phyloP scores from a whole-genome alignment of 2,888 invertebrate species.

The Chymomyza caudatula region DNA sequence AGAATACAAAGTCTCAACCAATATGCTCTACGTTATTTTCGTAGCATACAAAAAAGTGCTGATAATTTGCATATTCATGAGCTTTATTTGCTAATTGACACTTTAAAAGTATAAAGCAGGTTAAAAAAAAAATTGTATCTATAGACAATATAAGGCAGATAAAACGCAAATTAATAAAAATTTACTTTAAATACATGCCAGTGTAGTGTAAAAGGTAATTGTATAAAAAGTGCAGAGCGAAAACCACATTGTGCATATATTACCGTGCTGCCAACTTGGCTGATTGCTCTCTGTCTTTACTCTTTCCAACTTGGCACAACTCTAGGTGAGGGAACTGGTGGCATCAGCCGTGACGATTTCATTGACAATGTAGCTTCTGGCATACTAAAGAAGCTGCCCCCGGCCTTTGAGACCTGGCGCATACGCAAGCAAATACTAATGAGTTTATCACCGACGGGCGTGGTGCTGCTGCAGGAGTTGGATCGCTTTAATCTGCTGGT shows the following conservation, averaged over 20 bases:
- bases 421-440: conserved; percentile 89
- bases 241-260: conserved; percentile 47
- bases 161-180: conserved; percentile 56
- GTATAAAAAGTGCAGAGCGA: conserved; percentile 2
- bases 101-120: conserved; percentile 8
- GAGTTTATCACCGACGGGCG: conserved; percentile 88
- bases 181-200: conserved; percentile 19
- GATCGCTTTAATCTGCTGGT: conserved; percentile 92
- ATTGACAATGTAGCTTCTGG: conserved; percentile 89
- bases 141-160: conserved; percentile 30
- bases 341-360: conserved; percentile 91
- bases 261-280: conserved; percentile 31
- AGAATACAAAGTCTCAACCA: no score
- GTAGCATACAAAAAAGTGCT: conserved; percentile 25
- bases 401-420: conserved; percentile 87
- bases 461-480: conserved; percentile 92
- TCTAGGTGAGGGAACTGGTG: conserved; percentile 83
- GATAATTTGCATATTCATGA: conserved; percentile 66
- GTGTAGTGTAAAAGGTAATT: conserved; percentile 13
- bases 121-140: conserved; percentile 25
- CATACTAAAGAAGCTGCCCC: conserved; percentile 87
- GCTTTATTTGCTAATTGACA: conserved; percentile 66
- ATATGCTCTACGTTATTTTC: conserved; percentile 14
- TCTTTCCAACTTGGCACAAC: not conserved
- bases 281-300: conserved; percentile 19